Evolutionary conservation across 1,140 invertebrate genomes (phyloP), one percentile per base, ranked within the genome.

Genomic region (Pseudomyrmex gracilis): DNA sequence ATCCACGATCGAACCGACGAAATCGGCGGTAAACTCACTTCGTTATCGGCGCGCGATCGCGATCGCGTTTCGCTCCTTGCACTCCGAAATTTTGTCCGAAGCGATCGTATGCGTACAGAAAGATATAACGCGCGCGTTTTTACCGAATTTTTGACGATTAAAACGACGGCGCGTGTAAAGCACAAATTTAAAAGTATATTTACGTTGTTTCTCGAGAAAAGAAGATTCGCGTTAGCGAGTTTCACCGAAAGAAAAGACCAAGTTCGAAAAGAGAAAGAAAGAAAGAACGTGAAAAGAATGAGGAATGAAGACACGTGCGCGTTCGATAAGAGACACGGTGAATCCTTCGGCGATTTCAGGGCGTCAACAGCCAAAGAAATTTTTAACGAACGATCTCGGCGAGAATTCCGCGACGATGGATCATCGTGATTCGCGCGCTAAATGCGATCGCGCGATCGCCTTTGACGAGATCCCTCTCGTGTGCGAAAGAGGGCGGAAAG

Each of bases 271-370:
- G 34, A 51, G 43, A 10, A 68, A 15, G 1, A 8, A n/a, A 22
- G 22, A n/a, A 70, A 24, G 22, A 70, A 24, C 49, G 57, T 34
- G 34, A 0, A 34, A 34, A 34, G 47, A 53, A 1, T 10, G 24
- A 12, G 45, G 13, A 45, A 84, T 34, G 34, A 34, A 34, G 34
- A 67, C 82, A 87, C 82, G 85, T 87, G 85, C 68, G 85, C 86
- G 73, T 47, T 87, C 82, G 85, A 87, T 84, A 84, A 87, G 66
- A 66, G 66, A 53, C 68, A 53, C 68, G 66, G 71, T 73, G 61
- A n/a, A 55, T 82, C 66, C 73, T 66, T 34, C 20, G 24, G 57
- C 61, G 13, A 12, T 43, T 77, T 22, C 71, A 47, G 86, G 86
- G 86, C 85, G 86, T 87, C 47, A 70, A 87, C 86, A 74, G 61